Base-by-base conservation (phyloP, 2,888 invertebrate species). In the Dioctria rufipes region DNA sequence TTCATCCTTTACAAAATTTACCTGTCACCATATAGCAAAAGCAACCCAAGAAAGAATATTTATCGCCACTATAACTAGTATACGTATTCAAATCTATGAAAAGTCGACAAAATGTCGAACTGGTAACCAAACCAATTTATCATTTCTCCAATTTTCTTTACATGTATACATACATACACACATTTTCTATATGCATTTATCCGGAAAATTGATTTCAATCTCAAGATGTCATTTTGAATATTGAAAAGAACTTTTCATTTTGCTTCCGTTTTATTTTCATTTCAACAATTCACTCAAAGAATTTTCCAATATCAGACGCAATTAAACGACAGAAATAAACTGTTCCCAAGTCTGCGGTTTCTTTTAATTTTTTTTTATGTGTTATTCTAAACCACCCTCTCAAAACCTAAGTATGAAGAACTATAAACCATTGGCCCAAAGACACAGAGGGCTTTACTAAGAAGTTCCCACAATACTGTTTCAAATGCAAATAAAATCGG, bases 401-500 rank as follows among this genome's bases (percentile, higher is more conserved):
- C 61, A 2, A 37, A 8, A 25, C 25, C 1, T 5, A 61, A 61
- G 25, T 61, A 61, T 73, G 73, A 58, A 37, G 42, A 73, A 73
- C 73, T 73, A 73, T 73, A 73, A 73, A 73, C 13, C 73, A 25
- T 25, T 25, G 25, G 25, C 25, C 25, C 25, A 73, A 42, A 37
- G 60, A 25, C 54, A 73, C 37, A 73, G 73, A 58, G 42, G 73
- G 40, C 77, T 77, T 49, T 25, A 25, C 25, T 25, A 25, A 25
- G 63, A 66, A 77, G 63, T 77, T 77, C 63, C 63, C 77, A 46
- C 77, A 63, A 77, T 77, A 63, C 77, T 61, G 63, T 77, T 61
- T 77, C 77, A 73, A 77, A 77, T 77, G 77, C 77, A 77, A 77
- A 77, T 77, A 77, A 77, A 77, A 63, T 63, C 39, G 77, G 63